phyloP scores from a whole-genome alignment of 2,888 invertebrate species.

The Fragum whitleyi region DNA sequence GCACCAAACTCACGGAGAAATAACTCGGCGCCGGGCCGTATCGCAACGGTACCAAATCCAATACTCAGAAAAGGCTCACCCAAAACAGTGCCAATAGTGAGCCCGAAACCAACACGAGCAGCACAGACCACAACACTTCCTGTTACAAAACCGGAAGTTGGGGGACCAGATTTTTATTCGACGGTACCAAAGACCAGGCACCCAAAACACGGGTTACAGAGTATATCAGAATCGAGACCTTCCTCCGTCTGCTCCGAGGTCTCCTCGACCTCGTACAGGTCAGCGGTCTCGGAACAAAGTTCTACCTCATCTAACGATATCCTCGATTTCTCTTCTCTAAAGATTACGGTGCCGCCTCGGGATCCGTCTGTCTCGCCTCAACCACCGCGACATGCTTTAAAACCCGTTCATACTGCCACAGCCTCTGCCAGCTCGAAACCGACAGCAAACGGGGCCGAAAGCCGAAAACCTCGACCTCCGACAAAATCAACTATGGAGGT shows the following conservation, averaged over 20 bases:
- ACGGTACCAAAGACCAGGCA: constrained; percentile 57
- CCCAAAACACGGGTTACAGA: constrained; percentile 56
- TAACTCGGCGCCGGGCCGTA: constrained; percentile 79
- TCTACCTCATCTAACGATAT: constrained; percentile 62
- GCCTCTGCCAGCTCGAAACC: constrained; percentile 22
- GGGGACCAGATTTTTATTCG: constrained; percentile 58
- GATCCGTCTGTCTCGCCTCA: constrained; percentile 60
- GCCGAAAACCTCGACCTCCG: constrained; percentile 15
- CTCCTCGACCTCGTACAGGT: constrained; percentile 41
- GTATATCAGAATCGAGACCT: constrained; percentile 57
- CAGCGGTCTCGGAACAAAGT: constrained; percentile 37
- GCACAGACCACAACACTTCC: constrained; percentile 43
- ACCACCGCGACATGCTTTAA: constrained; percentile 48
- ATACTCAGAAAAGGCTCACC: constrained; percentile 41
- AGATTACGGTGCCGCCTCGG: constrained; percentile 59
- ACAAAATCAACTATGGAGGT: constrained; percentile 45
- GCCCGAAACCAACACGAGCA: constrained; percentile 38
- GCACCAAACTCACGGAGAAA: constrained; percentile 65
- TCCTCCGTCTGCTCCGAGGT: constrained; percentile 47
- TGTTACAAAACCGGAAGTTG: constrained; percentile 20
- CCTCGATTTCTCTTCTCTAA: constrained; percentile 66
- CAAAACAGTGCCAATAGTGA: constrained; percentile 28
- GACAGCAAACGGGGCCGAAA: constrained; percentile 9
- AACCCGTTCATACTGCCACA: constrained; percentile 34
- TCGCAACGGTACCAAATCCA: constrained; percentile 79